Conservation (phyloP, 2,888 invertebrate species). For the Leptura quadrifasciata region DNA sequence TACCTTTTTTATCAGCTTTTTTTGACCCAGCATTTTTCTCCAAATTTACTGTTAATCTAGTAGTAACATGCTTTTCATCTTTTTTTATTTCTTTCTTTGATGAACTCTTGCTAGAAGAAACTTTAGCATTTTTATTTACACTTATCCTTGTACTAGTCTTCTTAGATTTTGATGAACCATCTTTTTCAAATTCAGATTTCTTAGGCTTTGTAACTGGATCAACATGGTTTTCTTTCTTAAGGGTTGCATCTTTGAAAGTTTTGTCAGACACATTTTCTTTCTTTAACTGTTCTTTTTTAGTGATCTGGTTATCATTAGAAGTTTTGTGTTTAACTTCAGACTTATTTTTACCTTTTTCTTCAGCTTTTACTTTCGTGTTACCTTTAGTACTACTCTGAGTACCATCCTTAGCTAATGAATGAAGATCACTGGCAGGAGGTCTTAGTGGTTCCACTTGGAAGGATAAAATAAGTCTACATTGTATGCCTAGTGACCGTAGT, state of each 20-base stretch:
- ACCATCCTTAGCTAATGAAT: conserved; percentile 72
- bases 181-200: no score
- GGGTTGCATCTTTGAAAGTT: no score
- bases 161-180: background rate
- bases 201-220: background rate
- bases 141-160: background rate
- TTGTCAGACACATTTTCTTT: background rate
- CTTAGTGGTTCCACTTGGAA: conserved; percentile 86
- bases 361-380: background rate
- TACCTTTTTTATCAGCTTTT: background rate
- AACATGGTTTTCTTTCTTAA: no score
- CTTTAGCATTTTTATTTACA: background rate
- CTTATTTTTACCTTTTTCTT: background rate
- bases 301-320: background rate
- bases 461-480: conserved; percentile 87
- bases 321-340: background rate
- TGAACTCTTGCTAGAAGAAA: background rate
- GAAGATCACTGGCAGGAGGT: conserved; percentile 80
- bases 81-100: background rate
- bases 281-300: background rate
- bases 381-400: background rate
- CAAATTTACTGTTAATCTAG: no score
- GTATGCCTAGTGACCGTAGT: conserved; percentile 86
- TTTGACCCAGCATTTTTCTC: background rate
- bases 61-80: background rate